A percentile compares a stretch with the other conserved stretches of the same genome.
Conservation (phyloP, 2,888 invertebrate species). For the Lucinisca nassula region DNA sequence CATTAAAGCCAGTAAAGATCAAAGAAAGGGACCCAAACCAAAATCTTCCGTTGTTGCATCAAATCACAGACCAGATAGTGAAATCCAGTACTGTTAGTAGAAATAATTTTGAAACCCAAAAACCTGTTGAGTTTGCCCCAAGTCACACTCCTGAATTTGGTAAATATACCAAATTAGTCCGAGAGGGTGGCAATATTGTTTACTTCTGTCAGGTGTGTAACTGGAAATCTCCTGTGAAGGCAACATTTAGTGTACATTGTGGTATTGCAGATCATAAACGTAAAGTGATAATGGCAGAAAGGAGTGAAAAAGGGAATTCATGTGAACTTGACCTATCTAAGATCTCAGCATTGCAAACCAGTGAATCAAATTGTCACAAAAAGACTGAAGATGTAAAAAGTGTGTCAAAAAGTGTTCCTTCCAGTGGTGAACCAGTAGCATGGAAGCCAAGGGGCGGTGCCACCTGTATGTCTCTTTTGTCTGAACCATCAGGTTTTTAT, state of each 20-base stretch:
- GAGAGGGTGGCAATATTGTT: conserved; percentile 82
- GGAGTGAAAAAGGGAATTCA: background rate
- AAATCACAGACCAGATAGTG: conserved; percentile 77
- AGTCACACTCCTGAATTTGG: conserved; percentile 81
- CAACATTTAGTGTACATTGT: conserved; percentile 79
- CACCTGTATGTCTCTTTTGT: conserved; percentile 9
- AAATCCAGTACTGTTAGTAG: conserved; percentile 62
- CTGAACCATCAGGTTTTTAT: conserved; percentile 17
- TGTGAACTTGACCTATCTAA: background rate
- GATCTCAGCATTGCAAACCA: background rate
- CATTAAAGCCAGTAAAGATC: background rate
- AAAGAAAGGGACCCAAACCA: background rate
- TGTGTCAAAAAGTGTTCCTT: background rate
- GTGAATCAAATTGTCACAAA: background rate
- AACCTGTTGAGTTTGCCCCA: conserved; percentile 36
- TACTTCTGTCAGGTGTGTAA: conserved; percentile 84
- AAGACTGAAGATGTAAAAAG: background rate
- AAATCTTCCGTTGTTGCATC: conserved; percentile 56
- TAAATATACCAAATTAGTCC: conserved; percentile 79
- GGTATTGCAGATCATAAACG: conserved; percentile 70
- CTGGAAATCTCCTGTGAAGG: conserved; percentile 80
- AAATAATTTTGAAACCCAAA: conserved; percentile 12
- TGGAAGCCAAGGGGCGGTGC: conserved; percentile 24
- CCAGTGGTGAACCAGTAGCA: conserved; percentile 6
- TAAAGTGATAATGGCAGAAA: conserved; percentile 61